Conservation (phyloP, 2,888 invertebrate species). For the Plagiodera versicolora region DNA sequence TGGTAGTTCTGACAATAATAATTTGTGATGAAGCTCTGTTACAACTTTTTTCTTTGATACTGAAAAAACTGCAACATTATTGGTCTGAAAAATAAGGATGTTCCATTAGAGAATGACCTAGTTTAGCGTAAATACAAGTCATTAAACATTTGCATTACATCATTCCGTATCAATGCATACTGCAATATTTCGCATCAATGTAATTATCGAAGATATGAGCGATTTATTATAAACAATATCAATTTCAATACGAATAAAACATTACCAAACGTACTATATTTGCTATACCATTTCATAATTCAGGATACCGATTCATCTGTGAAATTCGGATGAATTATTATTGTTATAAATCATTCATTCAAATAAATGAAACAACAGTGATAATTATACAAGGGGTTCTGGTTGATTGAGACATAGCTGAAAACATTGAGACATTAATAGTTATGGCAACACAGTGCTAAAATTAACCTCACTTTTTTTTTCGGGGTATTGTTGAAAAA, state of each 20-base stretch:
- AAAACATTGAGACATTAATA: too few species aligned
- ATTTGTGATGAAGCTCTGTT: too few species aligned
- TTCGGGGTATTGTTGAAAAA: too few species aligned
- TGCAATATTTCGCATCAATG: constrained; percentile 1
- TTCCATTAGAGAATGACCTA: background rate
- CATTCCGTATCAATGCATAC: background rate
- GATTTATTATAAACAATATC: constrained; percentile 4
- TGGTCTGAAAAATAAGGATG: too few species aligned
- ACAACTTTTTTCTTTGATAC: too few species aligned
- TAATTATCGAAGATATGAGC: background rate
- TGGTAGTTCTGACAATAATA: too few species aligned
- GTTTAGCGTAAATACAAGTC: background rate
- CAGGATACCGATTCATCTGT: background rate
- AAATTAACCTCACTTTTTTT: too few species aligned
- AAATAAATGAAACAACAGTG: too few species aligned
- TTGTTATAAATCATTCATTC: background rate
- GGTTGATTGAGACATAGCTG: too few species aligned
- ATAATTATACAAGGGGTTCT: too few species aligned
- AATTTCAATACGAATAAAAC: background rate
- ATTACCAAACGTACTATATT: background rate
- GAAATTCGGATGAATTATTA: background rate
- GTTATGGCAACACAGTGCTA: too few species aligned
- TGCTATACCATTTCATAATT: background rate
- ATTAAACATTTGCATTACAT: background rate
- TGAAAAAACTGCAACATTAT: too few species aligned